A percentile compares a stretch with the other conserved stretches of the same genome.
Evolutionary conservation across 2,113 vertebrate genomes (phyloP).

Genomic region (Pachyramphus minor): DNA sequence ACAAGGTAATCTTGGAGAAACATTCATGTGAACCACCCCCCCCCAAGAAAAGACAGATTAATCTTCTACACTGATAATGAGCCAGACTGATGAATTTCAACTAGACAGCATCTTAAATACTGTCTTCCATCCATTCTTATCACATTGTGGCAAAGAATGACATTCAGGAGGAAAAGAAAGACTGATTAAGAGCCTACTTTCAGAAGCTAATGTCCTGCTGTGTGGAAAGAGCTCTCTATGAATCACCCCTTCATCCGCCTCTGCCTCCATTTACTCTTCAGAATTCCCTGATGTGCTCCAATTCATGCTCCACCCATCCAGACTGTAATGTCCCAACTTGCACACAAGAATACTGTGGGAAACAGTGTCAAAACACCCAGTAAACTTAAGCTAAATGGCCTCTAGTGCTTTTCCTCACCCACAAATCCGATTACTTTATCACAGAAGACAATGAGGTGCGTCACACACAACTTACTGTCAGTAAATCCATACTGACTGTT

Average conservation of each 20-base stretch:
- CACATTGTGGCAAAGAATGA: neutral
- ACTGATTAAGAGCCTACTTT: constrained; percentile 21
- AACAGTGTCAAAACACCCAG: neutral
- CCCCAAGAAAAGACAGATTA: neutral
- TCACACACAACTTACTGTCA: neutral
- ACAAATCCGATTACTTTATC: neutral
- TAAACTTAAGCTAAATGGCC: neutral
- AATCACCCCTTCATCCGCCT: neutral
- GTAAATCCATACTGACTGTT: neutral
- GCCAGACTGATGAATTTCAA: neutral
- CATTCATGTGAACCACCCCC: neutral
- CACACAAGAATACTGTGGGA: neutral
- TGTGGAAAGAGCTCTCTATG: neutral
- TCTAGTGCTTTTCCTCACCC: neutral
- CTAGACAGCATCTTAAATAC: neutral
- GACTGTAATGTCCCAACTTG: neutral
- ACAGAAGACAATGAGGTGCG: neutral
- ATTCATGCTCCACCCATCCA: neutral
- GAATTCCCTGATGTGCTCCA: neutral
- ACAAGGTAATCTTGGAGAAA: neutral
- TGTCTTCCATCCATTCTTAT: neutral
- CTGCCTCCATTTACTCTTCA: neutral
- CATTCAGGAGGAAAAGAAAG: neutral
- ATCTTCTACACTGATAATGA: neutral
- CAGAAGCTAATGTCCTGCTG: neutral